Evolutionary conservation across 2,797 vertebrate genomes (phyloP).

Genomic region (Labeo calbasu): DNA sequence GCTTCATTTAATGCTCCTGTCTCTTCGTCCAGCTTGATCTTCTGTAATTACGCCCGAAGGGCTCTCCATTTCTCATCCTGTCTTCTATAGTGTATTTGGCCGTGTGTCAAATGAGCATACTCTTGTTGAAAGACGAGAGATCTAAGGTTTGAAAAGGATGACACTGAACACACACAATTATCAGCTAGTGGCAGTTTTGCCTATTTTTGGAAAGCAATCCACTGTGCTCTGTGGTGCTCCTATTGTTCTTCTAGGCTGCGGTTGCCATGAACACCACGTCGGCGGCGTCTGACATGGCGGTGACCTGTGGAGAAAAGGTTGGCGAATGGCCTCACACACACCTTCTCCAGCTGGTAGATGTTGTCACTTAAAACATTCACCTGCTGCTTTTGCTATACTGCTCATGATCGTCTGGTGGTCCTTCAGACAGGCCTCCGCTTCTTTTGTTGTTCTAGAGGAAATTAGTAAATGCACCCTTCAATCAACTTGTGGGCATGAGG

Average conservation of each 20-base stretch:
- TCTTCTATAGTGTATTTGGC: slow-evolving; percentile 16
- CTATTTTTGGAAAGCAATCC: slow-evolving; percentile 50
- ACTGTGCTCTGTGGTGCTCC: slow-evolving; percentile 21
- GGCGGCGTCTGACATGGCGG: slow-evolving; percentile 44
- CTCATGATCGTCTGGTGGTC: slow-evolving; percentile 26
- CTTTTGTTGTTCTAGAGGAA: slow-evolving; percentile 12
- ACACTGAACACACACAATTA: slow-evolving; percentile 33
- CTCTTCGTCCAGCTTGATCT: slow-evolving; percentile 34
- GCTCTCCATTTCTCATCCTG: slow-evolving; percentile 18
- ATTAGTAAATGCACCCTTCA: slow-evolving; percentile 2
- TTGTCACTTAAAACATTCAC: slow-evolving; percentile 48
- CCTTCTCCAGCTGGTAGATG: slow-evolving; percentile 44
- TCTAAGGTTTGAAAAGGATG: neutral
- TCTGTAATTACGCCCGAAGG: slow-evolving; percentile 27
- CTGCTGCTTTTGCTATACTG: slow-evolving; percentile 45
- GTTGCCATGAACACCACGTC: slow-evolving; percentile 59
- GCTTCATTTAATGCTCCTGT: slow-evolving; percentile 52
- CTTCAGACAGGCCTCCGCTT: neutral
- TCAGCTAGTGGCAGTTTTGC: slow-evolving; percentile 37
- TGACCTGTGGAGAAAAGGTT: slow-evolving; percentile 44
- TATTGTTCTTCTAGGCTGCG: slow-evolving; percentile 21
- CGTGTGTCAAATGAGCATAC: neutral
- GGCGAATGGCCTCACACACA: slow-evolving; percentile 40
- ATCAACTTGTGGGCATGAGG: slow-evolving; percentile 6
- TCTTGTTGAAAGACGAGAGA: slow-evolving; percentile 18